Base-by-base conservation (phyloP, 2,113 vertebrate species). In the Halcyon malimbica region DNA sequence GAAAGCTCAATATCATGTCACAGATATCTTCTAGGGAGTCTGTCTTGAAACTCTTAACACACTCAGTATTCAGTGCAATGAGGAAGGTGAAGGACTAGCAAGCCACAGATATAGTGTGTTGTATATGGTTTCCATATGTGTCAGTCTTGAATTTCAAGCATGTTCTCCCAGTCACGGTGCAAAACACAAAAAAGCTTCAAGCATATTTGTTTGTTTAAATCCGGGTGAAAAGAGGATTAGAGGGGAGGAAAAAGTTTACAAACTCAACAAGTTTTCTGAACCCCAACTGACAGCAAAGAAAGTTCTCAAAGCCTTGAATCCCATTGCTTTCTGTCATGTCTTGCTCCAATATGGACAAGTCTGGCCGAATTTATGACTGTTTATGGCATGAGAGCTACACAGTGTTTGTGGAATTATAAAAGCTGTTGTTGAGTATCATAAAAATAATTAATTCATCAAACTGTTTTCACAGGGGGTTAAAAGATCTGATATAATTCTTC, bases 381-480 rank as follows among this genome's bases (percentile, higher is more conserved):
- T 96, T 94, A 75, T 4, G 16, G 39, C 53, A 73, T 87, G 68
- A 77, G 56, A 74, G 42, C 74, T 71, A 53, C 46, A 60, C 5
- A 33, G 62, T 82, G 70, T 78, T 63, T 94, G 44, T 87, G 79
- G 91, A 76, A 94, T n/a, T 92, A 90, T 83, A 94, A 97, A 96
- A 97, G 83, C 92, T 95, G 62, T 48, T 59, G 83, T 20, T 50
- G 86, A 83, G 5, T 86, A 69, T 82, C 76, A 87, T 87, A 88
- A 96, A 97, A 98, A 96, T 42, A 90, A 93, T 96, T 89, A 89
- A 90, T 95, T 60, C 57, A 50, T 42, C 29, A 74, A 93, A 93
- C 76, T 84, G 48, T 68, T 96, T 97, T 91, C 74, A 77, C 50
- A 83, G 50, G 39, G 68, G 93, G 93, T 95, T 90, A 94, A 92